Evolutionary conservation across 2,113 vertebrate species (phyloP).

Genomic region (Tetrao urogallus): DNA sequence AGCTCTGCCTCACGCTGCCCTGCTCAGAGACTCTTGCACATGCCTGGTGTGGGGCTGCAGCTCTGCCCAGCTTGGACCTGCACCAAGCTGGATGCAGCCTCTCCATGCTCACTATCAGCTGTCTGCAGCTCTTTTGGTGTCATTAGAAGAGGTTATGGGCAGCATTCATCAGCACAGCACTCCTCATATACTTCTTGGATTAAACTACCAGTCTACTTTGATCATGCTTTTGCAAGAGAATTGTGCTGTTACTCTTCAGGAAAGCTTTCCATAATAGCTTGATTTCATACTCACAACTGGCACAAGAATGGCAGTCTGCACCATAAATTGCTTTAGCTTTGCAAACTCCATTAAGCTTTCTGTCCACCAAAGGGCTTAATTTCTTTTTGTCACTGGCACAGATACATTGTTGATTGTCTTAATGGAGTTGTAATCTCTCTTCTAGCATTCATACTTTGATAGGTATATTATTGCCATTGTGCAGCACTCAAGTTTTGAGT

Average conservation of each 20-base stretch:
- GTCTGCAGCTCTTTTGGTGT: neutral
- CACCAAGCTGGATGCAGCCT: fast-evolving
- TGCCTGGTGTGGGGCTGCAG: fast-evolving
- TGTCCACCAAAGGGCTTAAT: neutral
- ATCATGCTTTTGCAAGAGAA: neutral
- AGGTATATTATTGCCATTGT: neutral
- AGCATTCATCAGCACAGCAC: neutral
- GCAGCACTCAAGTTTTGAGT: neutral
- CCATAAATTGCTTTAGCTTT: neutral
- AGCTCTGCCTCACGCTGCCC: fast-evolving
- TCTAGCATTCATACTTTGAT: neutral
- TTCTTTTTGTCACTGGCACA: neutral
- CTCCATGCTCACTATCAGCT: neutral
- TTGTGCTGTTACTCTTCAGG: neutral
- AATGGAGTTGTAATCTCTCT: neutral
- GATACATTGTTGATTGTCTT: neutral
- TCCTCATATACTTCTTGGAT: neutral
- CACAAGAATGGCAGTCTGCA: neutral
- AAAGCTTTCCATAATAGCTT: neutral
- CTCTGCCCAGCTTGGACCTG: neutral
- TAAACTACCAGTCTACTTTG: neutral
- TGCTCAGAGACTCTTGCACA: fast-evolving
- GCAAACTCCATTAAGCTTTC: neutral
- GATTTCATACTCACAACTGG: neutral
- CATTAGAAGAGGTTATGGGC: neutral